phyloP scores from a whole-genome alignment of 2,888 invertebrate species.

The Calliopum simillimum region DNA sequence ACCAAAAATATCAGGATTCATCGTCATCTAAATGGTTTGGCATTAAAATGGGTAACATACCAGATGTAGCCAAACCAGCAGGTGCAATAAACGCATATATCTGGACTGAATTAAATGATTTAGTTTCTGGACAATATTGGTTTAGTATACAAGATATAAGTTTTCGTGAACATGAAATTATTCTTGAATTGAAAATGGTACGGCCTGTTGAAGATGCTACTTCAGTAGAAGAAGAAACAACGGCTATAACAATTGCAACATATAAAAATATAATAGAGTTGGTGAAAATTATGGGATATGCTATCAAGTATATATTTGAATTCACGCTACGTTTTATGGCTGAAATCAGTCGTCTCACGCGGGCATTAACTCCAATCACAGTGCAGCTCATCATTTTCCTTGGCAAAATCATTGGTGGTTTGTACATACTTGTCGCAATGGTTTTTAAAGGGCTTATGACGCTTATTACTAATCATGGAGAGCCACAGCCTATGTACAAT shows the following conservation, averaged over 20 bases:
- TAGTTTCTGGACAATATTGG: conserved; percentile 77
- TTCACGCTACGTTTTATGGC: conserved; percentile 72
- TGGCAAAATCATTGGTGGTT: conserved; percentile 73
- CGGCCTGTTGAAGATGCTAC: conserved; percentile 70
- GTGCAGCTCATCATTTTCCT: conserved; percentile 72
- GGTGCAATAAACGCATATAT: conserved; percentile 69
- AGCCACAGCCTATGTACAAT: conserved; percentile 36
- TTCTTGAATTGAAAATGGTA: conserved; percentile 72
- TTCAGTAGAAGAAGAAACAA: no score
- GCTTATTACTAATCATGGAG: conserved; percentile 49
- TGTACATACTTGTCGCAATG: conserved; percentile 74
- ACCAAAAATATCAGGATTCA: conserved; percentile 62
- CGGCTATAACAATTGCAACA: not conserved
- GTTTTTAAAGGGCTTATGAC: conserved; percentile 67
- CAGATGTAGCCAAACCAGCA: conserved; percentile 54
- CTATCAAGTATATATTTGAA: conserved; percentile 72
- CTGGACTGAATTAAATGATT: conserved; percentile 73
- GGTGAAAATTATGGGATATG: conserved; percentile 65
- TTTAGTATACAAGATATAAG: conserved; percentile 73
- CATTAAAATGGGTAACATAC: conserved; percentile 57
- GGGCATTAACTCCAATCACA: conserved; percentile 73
- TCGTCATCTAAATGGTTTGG: conserved; percentile 68
- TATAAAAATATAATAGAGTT: conserved; percentile 58
- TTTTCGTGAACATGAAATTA: conserved; percentile 72
- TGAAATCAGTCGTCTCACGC: conserved; percentile 71